Base-by-base conservation (phyloP, 2,888 invertebrate species). In the Mythimna lalbum region DNA sequence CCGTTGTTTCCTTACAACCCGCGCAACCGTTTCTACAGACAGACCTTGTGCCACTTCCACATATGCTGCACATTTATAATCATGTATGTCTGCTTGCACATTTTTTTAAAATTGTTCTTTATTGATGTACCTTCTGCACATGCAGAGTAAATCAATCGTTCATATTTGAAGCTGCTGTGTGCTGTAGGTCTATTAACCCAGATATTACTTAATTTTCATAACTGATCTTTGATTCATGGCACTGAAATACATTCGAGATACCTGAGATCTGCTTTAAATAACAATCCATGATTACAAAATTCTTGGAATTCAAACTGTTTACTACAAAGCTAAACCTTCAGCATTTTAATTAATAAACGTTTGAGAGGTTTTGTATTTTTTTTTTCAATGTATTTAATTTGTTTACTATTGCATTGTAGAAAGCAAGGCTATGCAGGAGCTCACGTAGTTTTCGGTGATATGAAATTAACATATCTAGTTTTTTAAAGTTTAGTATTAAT, bases 21-120 rank as follows among this genome's bases (percentile, higher is more conserved):
- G 83, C 78, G 81, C 82, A 71, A 85, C 84, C 86, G 87, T 93
- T 93, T 92, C 93, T 93, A 90, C 91, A 83, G 78, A 87, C 88
- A 92, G 43, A 83, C 93, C 94, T 94, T 93, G 94, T 93, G 87
- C 93, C 86, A 92, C 90, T 92, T 94, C 88, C 86, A 89, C 88
- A 86, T 88, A 87, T 87, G 87, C 85, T 88, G 88, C 89, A 87
- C 90, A 89, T 89, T 87, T 86, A 72, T 77, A 78, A 67, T 77
- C 77, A 72, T 75, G 86, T 90, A 81, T 87, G 81, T 86, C 86
- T 88, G 87, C 84, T 86, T 89, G 86, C 78, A 85, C 85, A 87
- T 81, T 86, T 78, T 74, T 71, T 81, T 76, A 78, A 78, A 78
- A 78, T 82, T 69, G 62, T 74, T 76, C 64, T 72, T 63, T 65